Conservation (phyloP, 2,888 invertebrate species). For the Lasius fuliginosus region DNA sequence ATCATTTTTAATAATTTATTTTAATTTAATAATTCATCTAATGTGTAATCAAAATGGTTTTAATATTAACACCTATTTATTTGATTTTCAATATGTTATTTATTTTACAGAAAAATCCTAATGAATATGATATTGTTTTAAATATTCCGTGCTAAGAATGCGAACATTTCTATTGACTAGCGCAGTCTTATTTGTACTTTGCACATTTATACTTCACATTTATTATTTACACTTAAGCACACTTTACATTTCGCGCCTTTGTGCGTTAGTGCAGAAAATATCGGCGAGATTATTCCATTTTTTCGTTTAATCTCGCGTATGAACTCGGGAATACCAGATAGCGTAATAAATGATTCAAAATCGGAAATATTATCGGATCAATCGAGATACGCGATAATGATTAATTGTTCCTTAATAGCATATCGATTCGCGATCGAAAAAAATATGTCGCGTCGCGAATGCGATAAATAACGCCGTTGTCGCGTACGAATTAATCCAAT, state of each 20-base stretch:
- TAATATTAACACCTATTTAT: no score
- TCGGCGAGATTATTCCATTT: neutral
- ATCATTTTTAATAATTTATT: no score
- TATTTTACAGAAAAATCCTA: no score
- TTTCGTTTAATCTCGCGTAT: neutral
- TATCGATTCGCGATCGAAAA: neutral
- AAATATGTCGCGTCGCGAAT: neutral
- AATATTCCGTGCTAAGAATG: neutral
- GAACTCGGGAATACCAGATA: neutral
- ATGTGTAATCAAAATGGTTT: no score
- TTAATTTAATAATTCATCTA: no score
- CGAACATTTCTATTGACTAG: neutral
- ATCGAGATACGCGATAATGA: neutral
- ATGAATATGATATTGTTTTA: no score
- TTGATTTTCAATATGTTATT: no score
- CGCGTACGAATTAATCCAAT: neutral
- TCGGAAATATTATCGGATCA: neutral
- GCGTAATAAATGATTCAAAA: neutral
- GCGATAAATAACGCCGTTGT: neutral
- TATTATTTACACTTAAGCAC: neutral
- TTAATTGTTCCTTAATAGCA: neutral
- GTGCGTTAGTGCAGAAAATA: neutral
- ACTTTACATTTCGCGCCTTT: neutral
- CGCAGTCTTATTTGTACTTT: neutral
- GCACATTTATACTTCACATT: neutral